Percentiles rank a stretch among this genome's conserved stretches.
Evolutionary conservation across 2,888 invertebrate species (phyloP).

Genomic region (Trachelus stipa): DNA sequence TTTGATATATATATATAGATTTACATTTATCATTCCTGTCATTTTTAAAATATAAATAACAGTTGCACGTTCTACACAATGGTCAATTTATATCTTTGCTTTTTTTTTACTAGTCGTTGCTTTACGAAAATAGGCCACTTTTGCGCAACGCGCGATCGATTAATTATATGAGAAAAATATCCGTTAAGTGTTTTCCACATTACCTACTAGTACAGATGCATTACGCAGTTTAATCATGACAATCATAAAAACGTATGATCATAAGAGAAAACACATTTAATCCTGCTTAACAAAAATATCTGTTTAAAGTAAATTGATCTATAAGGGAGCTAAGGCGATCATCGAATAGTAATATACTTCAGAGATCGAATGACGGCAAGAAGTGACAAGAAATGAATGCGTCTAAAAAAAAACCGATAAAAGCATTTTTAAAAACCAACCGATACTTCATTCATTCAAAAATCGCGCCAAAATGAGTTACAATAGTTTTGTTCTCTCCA

Average conservation of each 20-base stretch:
- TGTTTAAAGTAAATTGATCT: not conserved
- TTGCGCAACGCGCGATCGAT: not conserved
- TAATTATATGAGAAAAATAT: not conserved
- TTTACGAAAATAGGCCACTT: not conserved
- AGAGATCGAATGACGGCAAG: not conserved
- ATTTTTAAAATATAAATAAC: no score
- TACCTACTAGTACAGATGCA: not conserved
- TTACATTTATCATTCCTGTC: no score
- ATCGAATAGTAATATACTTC: not conserved
- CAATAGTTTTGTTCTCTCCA: not conserved
- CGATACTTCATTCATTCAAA: not conserved
- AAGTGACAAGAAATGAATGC: not conserved
- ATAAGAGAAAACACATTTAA: no score
- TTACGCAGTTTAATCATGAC: not conserved
- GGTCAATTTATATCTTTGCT: not conserved
- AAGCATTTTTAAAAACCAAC: not conserved
- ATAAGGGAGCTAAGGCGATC: not conserved
- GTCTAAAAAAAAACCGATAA: not conserved
- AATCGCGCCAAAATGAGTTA: not conserved
- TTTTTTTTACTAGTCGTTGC: not conserved
- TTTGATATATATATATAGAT: no score
- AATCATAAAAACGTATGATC: not conserved
- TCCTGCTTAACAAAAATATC: not conserved
- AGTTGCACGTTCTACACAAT: not conserved
- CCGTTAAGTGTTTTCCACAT: not conserved